Base-by-base conservation (phyloP, 2,113 vertebrate species). In the Edolisoma coerulescens region DNA sequence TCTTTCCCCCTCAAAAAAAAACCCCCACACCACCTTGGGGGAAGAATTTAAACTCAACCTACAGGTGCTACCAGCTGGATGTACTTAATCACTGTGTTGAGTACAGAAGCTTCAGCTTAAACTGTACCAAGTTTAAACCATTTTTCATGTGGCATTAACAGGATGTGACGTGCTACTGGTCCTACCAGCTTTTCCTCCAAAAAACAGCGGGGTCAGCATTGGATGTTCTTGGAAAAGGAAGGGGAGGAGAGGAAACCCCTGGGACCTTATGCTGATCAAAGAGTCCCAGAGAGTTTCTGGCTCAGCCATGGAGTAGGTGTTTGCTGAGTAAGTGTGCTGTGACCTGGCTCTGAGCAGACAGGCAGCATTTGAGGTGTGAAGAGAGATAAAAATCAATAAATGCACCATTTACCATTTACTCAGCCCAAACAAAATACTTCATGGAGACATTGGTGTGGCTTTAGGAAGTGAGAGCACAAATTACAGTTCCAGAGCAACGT, bases 321-420 rank as follows among this genome's bases (percentile, higher is more conserved):
- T 82, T 78, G 77, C 77, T 93, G 90, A 82, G 35, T 87, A 35
- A 85, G 39, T 24, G 68, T 49, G 73, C 83, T 69, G 67, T 77
- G 94, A 86, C 64, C 83, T n/a, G 73, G 89, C 86, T 85, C 71
- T 32, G 77, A 84, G 91, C 69, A 77, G 60, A 44, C 54, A 71
- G 69, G 86, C 80, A 68, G 71, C 24, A 24, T 80, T 3, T 60
- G 84, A 95, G 81, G 84, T 89, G 91, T 56, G 80, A 87, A 89
- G 50, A 87, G 81, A 79, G 69, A 56, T 26, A 84, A 86, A 96
- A 93, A 95, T 95, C 96, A 86, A 92, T 95, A 95, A 94, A 47
- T 59, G 54, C 71, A 89, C 83, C 83, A 47, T 67, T 83, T 88
- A 65, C 87, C 67, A 65, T 94, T 95, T 90, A 50, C 94, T 88